Base-by-base conservation (phyloP, 2,797 vertebrate genomes). In the Psittacula derbiana region DNA sequence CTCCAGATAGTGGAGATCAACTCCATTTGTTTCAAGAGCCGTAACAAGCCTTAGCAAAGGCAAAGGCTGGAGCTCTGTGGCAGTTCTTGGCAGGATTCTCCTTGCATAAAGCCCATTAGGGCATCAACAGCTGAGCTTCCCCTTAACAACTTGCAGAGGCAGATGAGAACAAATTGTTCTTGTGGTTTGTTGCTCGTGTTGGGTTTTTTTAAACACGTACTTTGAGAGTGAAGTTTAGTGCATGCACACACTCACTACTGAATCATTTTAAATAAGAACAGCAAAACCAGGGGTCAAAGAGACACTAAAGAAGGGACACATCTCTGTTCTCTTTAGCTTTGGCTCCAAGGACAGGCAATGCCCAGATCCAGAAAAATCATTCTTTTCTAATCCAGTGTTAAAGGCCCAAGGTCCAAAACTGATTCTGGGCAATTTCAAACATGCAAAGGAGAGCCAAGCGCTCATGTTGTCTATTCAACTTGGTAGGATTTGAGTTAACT, bases 21-120 rank as follows among this genome's bases (percentile, higher is more conserved):
- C 71, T 85, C 85, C 16, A 3, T 69, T 81, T 61, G 20, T 10
- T 28, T 82, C 71, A 28, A 44, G 58, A 47, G 16, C 46, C 25
- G 0, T 31, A 46, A 36, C 3, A 36, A 62, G 86, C 15, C 44
- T 50, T 23, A 40, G 87, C 13, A 41, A 88, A 91, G 73, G 67
- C 30, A 30, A 11, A 69, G 60, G 60, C 87, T 57, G 43, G 61
- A 81, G 24, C 60, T 47, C 57, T 55, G 36, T 80, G 82, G 62
- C 67, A n/a, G 31, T 36, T 90, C 65, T 91, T 90, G 41, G 7
- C 87, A 96, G 87, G 78, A 91, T 89, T 62, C 8, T 33, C 66
- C 94, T 91, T 94, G 92, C 89, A 71, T 81, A 75, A 82, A 95
- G 64, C 69, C 87, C 71, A 53, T 82, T 58, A 93, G 82, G 86